phyloP scores from a whole-genome alignment of 2,113 vertebrate genomes.

The Lepidothrix coronata region DNA sequence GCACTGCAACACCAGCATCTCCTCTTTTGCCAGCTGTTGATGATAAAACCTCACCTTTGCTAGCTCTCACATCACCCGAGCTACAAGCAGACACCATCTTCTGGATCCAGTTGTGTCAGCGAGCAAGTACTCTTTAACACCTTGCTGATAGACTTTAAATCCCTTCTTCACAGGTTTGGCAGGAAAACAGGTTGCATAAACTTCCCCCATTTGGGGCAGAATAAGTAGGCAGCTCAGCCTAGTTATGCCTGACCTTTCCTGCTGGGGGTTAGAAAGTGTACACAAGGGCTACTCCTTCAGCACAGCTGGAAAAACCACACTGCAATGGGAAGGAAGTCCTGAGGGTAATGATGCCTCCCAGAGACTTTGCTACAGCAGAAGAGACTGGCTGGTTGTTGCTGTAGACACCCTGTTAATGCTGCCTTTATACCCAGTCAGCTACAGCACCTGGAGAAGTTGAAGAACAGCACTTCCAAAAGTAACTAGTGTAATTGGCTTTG shows the following conservation, averaged over 20 bases:
- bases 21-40: background rate
- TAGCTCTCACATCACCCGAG: background rate
- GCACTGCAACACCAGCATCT: background rate
- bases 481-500: background rate
- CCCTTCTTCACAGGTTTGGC: background rate
- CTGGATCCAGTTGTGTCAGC: background rate
- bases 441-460: background rate
- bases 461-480: background rate
- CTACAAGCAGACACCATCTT: background rate
- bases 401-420: background rate
- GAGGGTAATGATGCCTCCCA: background rate
- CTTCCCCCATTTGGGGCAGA: fast-evolving
- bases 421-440: background rate
- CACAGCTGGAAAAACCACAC: background rate
- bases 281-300: background rate
- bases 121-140: background rate
- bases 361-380: background rate
- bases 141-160: background rate
- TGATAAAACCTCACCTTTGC: background rate
- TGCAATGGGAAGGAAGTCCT: background rate
- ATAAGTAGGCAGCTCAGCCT: background rate
- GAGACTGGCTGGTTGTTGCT: background rate
- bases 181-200: background rate
- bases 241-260: background rate
- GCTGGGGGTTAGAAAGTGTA: background rate